These are phyloP conservation scores for Gisinianus flammeolus DNA, from an alignment of 2,888 invertebrate genomes.

Conservation along the genomic window DNA sequence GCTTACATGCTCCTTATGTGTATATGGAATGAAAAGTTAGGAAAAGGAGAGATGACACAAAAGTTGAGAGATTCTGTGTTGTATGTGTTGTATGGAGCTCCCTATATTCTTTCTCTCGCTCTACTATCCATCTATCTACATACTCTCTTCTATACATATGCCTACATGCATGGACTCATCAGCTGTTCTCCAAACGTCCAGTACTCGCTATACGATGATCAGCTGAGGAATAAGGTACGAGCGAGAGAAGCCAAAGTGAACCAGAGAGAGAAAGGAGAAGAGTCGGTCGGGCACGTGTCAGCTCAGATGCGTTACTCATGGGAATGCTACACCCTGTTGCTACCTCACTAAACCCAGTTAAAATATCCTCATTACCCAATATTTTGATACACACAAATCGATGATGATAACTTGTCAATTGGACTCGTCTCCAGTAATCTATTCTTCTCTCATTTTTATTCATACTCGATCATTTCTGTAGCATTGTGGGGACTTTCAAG, in stretches of 20 bases:
- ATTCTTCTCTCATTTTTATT: too few species aligned
- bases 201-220: neutral
- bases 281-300: neutral
- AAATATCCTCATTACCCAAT: slow-evolving; percentile 7
- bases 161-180: neutral
- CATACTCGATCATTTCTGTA: too few species aligned
- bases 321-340: slow-evolving; percentile 32
- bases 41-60: too few species aligned
- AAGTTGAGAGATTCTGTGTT: too few species aligned
- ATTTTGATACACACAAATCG: slow-evolving; percentile 16
- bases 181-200: neutral
- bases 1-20: too few species aligned
- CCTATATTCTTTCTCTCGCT: too few species aligned
- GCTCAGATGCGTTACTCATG: neutral
- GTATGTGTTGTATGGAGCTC: too few species aligned
- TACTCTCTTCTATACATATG: neutral
- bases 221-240: neutral
- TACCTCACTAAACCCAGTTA: neutral
- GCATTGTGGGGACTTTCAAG: neutral
- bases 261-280: neutral
- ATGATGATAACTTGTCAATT: slow-evolving; percentile 12
- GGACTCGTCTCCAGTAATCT: neutral
- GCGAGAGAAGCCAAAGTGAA: neutral
- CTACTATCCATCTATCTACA: neutral
- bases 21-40: too few species aligned